A percentile compares a stretch with the other conserved stretches of the same genome.
phyloP scores from a whole-genome alignment of 2,888 invertebrate species.

The Homarus gammarus region DNA sequence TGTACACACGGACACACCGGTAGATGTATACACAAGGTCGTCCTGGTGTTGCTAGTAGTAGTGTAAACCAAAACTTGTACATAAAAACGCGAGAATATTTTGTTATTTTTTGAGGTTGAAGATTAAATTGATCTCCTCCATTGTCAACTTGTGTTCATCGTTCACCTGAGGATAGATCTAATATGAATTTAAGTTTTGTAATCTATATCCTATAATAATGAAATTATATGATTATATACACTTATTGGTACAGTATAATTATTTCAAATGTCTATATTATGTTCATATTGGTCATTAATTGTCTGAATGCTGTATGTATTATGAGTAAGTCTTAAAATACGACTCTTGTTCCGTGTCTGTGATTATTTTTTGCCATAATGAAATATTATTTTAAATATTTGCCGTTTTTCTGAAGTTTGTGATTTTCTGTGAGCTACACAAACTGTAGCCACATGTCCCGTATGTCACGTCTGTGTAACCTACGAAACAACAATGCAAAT shows the following conservation, averaged over 20 bases:
- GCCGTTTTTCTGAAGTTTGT: background rate
- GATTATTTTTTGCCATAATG: background rate
- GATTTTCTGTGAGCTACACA: background rate
- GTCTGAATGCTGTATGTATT: background rate
- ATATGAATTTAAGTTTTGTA: too few relatives aligned
- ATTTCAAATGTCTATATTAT: background rate
- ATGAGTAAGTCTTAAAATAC: background rate
- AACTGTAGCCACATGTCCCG: background rate
- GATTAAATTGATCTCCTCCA: too few relatives aligned
- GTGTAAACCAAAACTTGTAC: background rate
- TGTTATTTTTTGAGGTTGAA: too few relatives aligned
- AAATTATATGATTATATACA: background rate
- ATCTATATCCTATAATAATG: too few relatives aligned
- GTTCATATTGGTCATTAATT: background rate
- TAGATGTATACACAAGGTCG: background rate
- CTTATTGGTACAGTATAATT: background rate
- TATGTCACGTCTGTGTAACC: background rate
- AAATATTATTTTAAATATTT: background rate
- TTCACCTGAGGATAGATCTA: too few relatives aligned
- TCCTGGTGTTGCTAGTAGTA: background rate
- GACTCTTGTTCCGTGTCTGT: background rate
- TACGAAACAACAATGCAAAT: background rate
- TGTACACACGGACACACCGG: background rate
- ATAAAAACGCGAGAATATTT: background rate
- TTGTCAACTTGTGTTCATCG: too few relatives aligned